Conservation (phyloP, 2,113 vertebrate species). For the Ceyx cyanopectus region DNA sequence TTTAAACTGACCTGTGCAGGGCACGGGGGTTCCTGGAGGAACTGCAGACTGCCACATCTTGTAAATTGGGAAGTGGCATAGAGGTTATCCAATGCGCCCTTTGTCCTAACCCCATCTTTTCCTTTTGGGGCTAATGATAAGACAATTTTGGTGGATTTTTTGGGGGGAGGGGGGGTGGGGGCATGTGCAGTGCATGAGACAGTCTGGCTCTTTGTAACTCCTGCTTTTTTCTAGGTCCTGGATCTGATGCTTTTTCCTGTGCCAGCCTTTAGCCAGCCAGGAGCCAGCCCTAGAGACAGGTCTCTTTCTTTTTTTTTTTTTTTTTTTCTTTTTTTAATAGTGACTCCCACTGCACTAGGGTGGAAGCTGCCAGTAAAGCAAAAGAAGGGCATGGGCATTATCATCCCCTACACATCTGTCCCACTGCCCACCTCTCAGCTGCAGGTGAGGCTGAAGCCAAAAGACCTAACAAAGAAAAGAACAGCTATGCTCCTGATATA, state of each 20-base stretch:
- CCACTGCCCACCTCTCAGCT: not conserved
- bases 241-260: not conserved
- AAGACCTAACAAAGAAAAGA: constrained; percentile 13
- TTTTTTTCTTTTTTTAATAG: too few relatives aligned
- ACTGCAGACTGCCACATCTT: not conserved
- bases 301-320: not conserved
- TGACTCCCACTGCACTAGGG: not conserved
- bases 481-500: not conserved
- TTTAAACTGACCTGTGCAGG: not conserved
- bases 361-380: not conserved
- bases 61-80: fast-evolving
- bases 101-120: not conserved
- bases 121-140: not conserved
- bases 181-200: fast-evolving
- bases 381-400: not conserved
- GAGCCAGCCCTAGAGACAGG: not conserved
- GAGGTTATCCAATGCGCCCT: not conserved
- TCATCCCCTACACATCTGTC: not conserved
- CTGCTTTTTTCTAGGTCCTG: not conserved
- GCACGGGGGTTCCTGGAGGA: not conserved
- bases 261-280: not conserved
- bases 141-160: not conserved
- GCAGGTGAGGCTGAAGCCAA: not conserved
- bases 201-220: not conserved
- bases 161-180: too few relatives aligned